Evolutionary conservation across 1,140 invertebrate genomes (phyloP).

Genomic region (Formica exsecta): DNA sequence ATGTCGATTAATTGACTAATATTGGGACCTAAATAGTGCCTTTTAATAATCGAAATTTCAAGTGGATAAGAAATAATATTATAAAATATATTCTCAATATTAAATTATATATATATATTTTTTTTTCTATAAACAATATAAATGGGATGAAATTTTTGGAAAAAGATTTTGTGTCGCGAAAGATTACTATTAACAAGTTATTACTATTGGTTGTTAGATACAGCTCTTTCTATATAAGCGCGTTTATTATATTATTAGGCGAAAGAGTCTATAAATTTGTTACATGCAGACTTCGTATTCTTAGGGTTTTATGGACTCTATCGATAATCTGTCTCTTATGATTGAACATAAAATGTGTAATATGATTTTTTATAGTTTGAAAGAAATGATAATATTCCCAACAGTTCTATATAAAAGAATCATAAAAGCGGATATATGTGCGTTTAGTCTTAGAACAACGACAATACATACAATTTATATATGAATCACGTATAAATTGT

Average conservation of each 20-base stretch:
- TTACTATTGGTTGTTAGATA: slow-evolving; percentile 30
- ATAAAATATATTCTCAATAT: neutral
- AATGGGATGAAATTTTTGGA: neutral
- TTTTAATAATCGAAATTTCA: slow-evolving; percentile 54
- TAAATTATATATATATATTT: slow-evolving; percentile 10
- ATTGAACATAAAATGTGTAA: slow-evolving; percentile 12
- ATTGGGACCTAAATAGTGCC: slow-evolving; percentile 67
- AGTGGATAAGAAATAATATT: slow-evolving; percentile 17
- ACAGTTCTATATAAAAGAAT: slow-evolving; percentile 8
- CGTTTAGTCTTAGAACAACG: neutral
- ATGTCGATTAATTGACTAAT: slow-evolving; percentile 39
- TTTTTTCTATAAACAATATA: slow-evolving; percentile 12
- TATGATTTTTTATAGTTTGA: slow-evolving; percentile 16
- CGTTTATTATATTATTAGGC: slow-evolving; percentile 15
- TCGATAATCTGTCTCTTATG: neutral
- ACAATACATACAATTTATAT: neutral
- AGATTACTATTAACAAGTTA: slow-evolving; percentile 16
- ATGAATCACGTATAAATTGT: slow-evolving; percentile 20
- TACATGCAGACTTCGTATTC: neutral
- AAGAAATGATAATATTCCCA: slow-evolving; percentile 8
- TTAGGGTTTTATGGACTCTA: slow-evolving; percentile 6
- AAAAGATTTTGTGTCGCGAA: neutral
- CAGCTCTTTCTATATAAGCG: neutral
- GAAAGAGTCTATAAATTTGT: slow-evolving; percentile 1
- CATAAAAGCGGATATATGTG: neutral